phyloP scores from a whole-genome alignment of 2,888 invertebrate species.

The Heteromyza rotundicornis region DNA sequence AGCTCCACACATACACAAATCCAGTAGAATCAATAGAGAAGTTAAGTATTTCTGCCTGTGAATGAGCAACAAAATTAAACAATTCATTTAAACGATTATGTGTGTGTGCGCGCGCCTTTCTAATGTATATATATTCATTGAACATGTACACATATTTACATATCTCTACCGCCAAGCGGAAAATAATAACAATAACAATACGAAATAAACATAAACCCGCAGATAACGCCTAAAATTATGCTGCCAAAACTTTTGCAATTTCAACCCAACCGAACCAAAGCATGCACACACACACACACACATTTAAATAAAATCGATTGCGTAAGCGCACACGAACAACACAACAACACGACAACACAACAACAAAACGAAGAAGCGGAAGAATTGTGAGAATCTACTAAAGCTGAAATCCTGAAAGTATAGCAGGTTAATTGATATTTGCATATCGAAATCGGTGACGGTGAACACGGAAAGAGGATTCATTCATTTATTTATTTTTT shows the following conservation, averaged over 20 bases:
- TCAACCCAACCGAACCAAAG: no score
- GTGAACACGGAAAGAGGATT: no score
- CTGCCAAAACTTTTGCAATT: conserved; percentile 42
- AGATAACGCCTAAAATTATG: conserved; percentile 32
- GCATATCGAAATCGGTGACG: neutral
- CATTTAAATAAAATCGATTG: neutral
- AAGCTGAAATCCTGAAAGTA: no score
- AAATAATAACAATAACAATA: conserved; percentile 4
- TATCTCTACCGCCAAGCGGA: neutral
- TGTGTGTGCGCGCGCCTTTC: no score
- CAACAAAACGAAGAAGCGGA: no score
- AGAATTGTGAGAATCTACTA: no score
- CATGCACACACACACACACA: neutral
- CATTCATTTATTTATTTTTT: no score
- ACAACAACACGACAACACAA: no score
- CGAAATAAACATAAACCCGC: neutral
- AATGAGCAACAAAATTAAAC: neutral
- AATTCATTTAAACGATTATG: neutral
- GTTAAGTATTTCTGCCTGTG: no score
- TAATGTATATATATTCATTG: no score
- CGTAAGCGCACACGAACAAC: neutral
- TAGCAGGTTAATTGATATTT: conserved; percentile 2
- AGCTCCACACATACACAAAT: no score
- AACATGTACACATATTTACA: neutral
- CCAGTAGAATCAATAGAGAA: no score